Evolutionary conservation across 2,797 vertebrate species (phyloP).

Genomic region (Apogon hyalosoma): DNA sequence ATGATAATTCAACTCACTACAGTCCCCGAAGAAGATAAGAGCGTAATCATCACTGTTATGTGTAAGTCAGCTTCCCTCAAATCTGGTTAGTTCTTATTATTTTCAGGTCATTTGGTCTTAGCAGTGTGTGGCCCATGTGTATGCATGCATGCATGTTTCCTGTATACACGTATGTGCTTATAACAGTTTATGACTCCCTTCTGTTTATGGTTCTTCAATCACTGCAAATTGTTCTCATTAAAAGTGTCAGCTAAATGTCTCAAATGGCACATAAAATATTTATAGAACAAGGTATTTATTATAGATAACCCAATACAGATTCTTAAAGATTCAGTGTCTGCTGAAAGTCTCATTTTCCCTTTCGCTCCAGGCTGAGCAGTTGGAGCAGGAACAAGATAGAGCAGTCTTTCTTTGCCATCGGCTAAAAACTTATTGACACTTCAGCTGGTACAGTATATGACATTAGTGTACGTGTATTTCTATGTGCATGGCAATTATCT

Average conservation of each 20-base stretch:
- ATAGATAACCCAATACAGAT: conserved; percentile 10
- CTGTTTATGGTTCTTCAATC: conserved; percentile 4
- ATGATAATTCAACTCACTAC: conserved; percentile 73
- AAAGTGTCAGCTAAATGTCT: conserved; percentile 19
- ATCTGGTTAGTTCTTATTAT: conserved; percentile 55
- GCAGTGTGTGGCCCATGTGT: conserved; percentile 3
- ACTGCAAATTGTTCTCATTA: conserved; percentile 3
- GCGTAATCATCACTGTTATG: conserved; percentile 67
- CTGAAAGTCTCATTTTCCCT: conserved; percentile 23
- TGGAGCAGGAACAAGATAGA: conserved; percentile 4
- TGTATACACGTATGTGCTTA: neutral
- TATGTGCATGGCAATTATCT: too few relatives aligned
- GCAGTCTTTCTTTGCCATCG: conserved; percentile 15
- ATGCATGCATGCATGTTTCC: neutral
- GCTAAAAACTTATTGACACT: conserved; percentile 36
- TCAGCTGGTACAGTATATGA: conserved; percentile 27
- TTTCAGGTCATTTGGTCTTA: conserved; percentile 59
- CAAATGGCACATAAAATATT: conserved; percentile 29
- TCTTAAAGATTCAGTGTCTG: conserved; percentile 3
- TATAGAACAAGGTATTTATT: conserved; percentile 31
- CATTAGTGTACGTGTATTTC: neutral
- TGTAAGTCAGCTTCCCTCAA: conserved; percentile 54
- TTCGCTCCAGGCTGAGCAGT: conserved; percentile 9
- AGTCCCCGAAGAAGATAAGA: conserved; percentile 77
- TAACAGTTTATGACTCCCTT: neutral